These are phyloP conservation scores for Aphis gossypii DNA, from an alignment of 1,140 invertebrate species.

Conservation along the genomic window DNA sequence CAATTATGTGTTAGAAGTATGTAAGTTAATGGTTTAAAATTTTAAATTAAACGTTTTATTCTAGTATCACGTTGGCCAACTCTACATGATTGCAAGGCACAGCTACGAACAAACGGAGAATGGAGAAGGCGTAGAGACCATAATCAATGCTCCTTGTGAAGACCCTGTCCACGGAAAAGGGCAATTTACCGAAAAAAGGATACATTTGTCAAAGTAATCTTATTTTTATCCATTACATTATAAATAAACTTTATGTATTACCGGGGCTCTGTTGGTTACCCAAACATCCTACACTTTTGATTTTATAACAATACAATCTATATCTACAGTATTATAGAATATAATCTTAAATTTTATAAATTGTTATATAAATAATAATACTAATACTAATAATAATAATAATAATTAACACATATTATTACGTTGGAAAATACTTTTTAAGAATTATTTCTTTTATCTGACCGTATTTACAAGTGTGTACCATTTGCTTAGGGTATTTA, in stretches of 20 bases:
- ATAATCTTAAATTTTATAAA: background rate
- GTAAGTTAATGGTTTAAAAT: background rate
- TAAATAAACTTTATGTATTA: background rate
- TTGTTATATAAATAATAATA: too few species aligned
- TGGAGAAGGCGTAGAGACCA: conserved; percentile 91
- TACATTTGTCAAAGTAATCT: conserved; percentile 83
- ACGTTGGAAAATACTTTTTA: background rate
- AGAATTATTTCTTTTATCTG: background rate
- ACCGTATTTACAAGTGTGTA: background rate
- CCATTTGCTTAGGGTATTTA: background rate
- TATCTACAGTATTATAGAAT: background rate
- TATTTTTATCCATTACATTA: conserved; percentile 54
- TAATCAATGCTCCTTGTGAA: conserved; percentile 81
- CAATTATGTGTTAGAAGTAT: background rate
- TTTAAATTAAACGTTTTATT: conserved; percentile 53
- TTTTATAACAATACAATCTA: background rate
- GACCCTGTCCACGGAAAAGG: conserved; percentile 83
- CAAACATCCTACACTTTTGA: background rate
- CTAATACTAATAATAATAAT: too few species aligned
- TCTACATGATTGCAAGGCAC: conserved; percentile 94
- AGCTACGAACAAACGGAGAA: conserved; percentile 88
- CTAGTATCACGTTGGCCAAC: conserved; percentile 88
- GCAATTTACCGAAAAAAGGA: conserved; percentile 90
- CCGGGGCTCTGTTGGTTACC: background rate
- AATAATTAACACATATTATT: background rate